These are phyloP conservation scores for Vidua chalybeata DNA, from an alignment of 2,113 vertebrate species.

Conservation along the genomic window DNA sequence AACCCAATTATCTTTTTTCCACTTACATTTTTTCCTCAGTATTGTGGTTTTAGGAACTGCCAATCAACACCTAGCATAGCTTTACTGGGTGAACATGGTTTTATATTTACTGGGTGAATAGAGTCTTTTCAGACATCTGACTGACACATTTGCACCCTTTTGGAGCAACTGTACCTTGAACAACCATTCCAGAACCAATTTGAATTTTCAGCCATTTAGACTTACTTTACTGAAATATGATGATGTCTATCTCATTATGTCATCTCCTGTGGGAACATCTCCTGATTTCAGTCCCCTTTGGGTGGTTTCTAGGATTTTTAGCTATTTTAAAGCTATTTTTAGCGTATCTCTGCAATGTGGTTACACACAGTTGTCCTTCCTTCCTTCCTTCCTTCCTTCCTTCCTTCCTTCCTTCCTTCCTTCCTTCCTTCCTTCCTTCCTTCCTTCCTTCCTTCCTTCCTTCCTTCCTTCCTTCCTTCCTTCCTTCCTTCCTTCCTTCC, in stretches of 20 bases:
- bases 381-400: background rate
- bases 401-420: too few species aligned
- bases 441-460: too few species aligned
- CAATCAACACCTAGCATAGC: background rate
- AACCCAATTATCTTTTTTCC: background rate
- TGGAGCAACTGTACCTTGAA: background rate
- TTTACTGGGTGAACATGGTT: background rate
- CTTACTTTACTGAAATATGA: background rate
- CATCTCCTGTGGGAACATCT: background rate
- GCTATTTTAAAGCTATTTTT: background rate
- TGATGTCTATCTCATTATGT: background rate
- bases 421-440: too few species aligned
- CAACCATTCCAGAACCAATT: background rate
- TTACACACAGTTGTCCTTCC: background rate
- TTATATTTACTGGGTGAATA: background rate
- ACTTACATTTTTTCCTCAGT: background rate
- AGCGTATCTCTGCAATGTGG: background rate
- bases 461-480: too few species aligned
- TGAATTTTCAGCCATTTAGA: background rate
- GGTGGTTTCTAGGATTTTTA: background rate
- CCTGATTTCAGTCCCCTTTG: background rate
- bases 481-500: too few species aligned
- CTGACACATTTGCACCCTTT: background rate
- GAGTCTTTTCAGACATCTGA: background rate
- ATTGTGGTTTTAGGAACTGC: background rate